These are phyloP conservation scores for Leucoma salicis DNA, from an alignment of 2,888 invertebrate species.

Conservation along the genomic window DNA sequence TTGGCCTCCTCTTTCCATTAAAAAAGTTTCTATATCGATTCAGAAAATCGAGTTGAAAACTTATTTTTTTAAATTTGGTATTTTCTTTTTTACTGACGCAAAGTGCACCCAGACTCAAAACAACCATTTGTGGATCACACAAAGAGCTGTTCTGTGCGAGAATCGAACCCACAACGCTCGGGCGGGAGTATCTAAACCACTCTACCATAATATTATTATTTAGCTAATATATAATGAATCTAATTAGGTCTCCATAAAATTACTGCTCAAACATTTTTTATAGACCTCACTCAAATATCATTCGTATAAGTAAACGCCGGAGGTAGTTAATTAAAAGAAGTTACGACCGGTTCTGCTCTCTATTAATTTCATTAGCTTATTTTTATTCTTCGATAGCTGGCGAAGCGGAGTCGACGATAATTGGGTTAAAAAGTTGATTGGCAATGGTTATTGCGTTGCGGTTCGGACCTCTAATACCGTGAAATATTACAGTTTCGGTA, in stretches of 20 bases:
- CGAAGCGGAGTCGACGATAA: neutral
- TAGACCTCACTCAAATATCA: neutral
- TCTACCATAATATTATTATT: too few species aligned
- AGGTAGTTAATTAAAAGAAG: neutral
- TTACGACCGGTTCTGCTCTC: neutral
- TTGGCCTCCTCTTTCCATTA: too few species aligned
- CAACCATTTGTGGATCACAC: too few species aligned
- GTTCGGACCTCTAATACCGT: neutral
- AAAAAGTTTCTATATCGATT: too few species aligned
- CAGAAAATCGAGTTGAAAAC: too few species aligned
- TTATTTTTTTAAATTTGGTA: too few species aligned
- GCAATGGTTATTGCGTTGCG: neutral
- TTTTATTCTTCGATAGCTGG: neutral
- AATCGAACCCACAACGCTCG: too few species aligned
- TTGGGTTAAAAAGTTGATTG: neutral
- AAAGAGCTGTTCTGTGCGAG: too few species aligned
- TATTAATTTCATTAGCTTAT: neutral
- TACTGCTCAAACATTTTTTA: neutral
- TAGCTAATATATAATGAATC: neutral
- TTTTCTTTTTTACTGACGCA: too few species aligned
- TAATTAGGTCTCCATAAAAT: neutral
- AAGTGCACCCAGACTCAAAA: too few species aligned
- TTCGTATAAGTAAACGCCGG: neutral
- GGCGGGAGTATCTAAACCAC: too few species aligned
- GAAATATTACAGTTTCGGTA: neutral